Base-by-base conservation (phyloP, 2,888 invertebrate genomes). In the Agonopterix arenella region DNA sequence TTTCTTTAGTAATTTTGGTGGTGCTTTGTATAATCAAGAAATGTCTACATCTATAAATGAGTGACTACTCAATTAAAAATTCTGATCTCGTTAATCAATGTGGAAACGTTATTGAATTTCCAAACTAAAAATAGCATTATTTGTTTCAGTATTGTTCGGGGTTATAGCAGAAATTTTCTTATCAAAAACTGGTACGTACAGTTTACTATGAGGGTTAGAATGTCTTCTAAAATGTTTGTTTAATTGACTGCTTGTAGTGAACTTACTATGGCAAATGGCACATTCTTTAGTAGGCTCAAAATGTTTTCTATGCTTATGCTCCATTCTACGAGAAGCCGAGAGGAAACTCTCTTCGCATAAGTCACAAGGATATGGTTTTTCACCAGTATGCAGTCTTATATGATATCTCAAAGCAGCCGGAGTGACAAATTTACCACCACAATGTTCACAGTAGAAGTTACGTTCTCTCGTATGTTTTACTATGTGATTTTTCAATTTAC, bases 391-490 rank as follows among this genome's bases (percentile, higher is more conserved):
- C 1, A 83, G 59, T n/a, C 86, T 63, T 1, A 64, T 73, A 51
- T 88, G 86, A 46, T 82, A 80, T 0, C 75, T 61, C 36, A 86
- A 62, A 1, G 86, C 84, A 2, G 80, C 75, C 46, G 66, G 67
- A 0, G 84, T 77, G 0, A 86, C 84, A 62, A 85, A 88, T 48
- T 71, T 76, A 0, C 76, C 75, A 1, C 78, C 78, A 56, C 86
- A 88, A 10, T 71, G 65, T 1, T 68, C 68, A 64, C 86, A 88
- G 10, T 69, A 64, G 42, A 77, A 85, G 36, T 84, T 84, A 13
- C 66, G 69, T 50, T 82, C 85, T 41, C 68, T 79, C 0, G 86
- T 88, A 60, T 85, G 86, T 56, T 79, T 84, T 0, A 85, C 82
- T 37, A 76, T 73, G 49, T 86, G 86, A 51, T 70, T 73, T 13